Base-by-base conservation (phyloP, 2,888 invertebrate species). In the Oscheius onirici region DNA sequence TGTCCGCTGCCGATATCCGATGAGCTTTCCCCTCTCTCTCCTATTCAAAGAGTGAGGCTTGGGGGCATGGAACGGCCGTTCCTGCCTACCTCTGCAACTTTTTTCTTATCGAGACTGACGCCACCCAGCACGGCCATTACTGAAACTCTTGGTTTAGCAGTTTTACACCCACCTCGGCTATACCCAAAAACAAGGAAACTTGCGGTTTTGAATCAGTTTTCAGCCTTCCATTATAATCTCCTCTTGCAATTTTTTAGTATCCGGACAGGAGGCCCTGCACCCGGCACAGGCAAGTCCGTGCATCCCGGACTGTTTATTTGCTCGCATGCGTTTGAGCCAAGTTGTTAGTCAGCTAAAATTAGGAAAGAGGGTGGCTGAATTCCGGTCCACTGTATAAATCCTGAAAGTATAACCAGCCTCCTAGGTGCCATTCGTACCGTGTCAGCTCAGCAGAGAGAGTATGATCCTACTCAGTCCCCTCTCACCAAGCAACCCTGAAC, bases 321-420 rank as follows among this genome's bases (percentile, higher is more conserved):
- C 63, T 28, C 63, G 26, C n/a, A 61, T 15, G 28, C 61, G 46
- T 43, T 58, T 15, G 49, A 63, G 63, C 63, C 46, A 63, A 63
- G 63, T 63, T 63, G 63, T 63, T 63, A 63, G 63, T 63, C 63
- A 63, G 63, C 63, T 63, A 63, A 63, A 63, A 63, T 63, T 63
- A 63, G 63, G 46, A 17, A n/a, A 24, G 49, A 63, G 34, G 34
- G 34, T 34, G 34, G 34, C 34, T 34, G 34, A 13, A 63, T 63
- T 63, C 63, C 63, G 63, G 63, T 63, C 46, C 49, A 63, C 2
- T 2, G 34, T 34, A 34, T 34, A 34, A 34, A 34, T 41, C 58
- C 43, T 17, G 58, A 46, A 34, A 46, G 17, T 28, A 46, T 60
- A 41, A 60, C 63, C 63, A 63, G 46, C 49, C 63, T n/a, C 28